Conservation (phyloP, 2,113 vertebrate species). For the Xenopus borealis region DNA sequence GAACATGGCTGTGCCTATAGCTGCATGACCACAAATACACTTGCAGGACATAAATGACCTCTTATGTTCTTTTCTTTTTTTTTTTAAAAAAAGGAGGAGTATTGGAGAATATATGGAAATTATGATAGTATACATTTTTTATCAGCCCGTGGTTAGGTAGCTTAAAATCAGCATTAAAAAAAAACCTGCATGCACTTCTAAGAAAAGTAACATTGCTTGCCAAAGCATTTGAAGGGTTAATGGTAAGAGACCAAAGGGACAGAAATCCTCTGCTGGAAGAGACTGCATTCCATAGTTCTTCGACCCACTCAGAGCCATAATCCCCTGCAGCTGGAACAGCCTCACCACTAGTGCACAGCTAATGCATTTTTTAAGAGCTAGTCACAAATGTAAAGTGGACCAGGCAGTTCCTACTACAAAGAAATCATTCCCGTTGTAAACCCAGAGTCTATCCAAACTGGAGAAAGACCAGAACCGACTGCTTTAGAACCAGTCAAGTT, state of each 20-base stretch:
- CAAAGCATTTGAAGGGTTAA: constrained; percentile 28
- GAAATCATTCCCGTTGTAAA: constrained; percentile 54
- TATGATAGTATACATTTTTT: no score
- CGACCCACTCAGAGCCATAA: constrained; percentile 88
- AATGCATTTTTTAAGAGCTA: constrained; percentile 94
- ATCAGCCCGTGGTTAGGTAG: no score
- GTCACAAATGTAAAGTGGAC: constrained; percentile 87
- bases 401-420: constrained; percentile 50
- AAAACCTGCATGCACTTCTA: no score
- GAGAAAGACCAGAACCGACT: constrained; percentile 58
- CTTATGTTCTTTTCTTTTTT: no score
- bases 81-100: no score
- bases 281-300: constrained; percentile 87
- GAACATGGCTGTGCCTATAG: no score
- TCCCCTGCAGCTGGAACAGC: constrained; percentile 94
- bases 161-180: no score
- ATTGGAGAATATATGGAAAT: no score
- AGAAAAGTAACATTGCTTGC: neutral
- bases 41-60: no score
- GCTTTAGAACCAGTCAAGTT: constrained; percentile 62
- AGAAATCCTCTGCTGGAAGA: constrained; percentile 78
- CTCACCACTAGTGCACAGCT: constrained; percentile 81
- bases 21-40: no score
- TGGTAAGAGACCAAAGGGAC: constrained; percentile 59
- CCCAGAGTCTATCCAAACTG: constrained; percentile 57